Base-by-base conservation (phyloP, 2,888 invertebrate species). In the Drosophila macrospina region DNA sequence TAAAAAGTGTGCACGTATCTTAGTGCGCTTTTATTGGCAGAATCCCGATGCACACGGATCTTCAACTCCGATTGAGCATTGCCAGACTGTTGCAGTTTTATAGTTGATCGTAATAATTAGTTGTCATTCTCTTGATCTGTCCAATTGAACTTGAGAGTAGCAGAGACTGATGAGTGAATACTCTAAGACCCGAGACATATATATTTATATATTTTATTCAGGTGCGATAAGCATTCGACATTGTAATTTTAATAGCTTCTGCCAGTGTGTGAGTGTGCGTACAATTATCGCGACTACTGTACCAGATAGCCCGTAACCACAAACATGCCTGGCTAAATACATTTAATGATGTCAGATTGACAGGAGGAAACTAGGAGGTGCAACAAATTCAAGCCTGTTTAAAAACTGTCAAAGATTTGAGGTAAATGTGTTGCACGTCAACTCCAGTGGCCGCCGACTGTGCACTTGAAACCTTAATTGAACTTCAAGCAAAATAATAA, bases 381-480 rank as follows among this genome's bases (percentile, higher is more conserved):
- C 8, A 13, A 34, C 26, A 54, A 24, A 1, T 48, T 56, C n/a
- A 4, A 28, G 32, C 5, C 41, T 16, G 30, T 5, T 28, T 37
- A 36, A 48, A 51, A 61, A 8, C 60, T 48, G 59, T 68, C 63
- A 68, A 39, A 44, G 34, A 50, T 28, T 39, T 30, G 15, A 44
- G 42, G 4, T 30, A 44, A 66, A 50, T 36, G 42, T 66, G 41
- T 13, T 16, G 41, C 36, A 37, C 50, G 47, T 67, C 67, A 66
- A 11, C 15, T 20, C 24, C 72, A 71, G 66, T 13, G 34, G 15
- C 5, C n/a, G 36, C 10, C 20, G 39, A 28, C 26, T 30, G 68
- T 45, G 54, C 15, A 45, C 48, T 55, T 57, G 54, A 63, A 34
- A 50, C 32, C 39, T 75, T 75, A 75, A 75, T 75, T 75, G 67